phyloP scores from a whole-genome alignment of 2,113 vertebrate species.

The Symphodus melops region DNA sequence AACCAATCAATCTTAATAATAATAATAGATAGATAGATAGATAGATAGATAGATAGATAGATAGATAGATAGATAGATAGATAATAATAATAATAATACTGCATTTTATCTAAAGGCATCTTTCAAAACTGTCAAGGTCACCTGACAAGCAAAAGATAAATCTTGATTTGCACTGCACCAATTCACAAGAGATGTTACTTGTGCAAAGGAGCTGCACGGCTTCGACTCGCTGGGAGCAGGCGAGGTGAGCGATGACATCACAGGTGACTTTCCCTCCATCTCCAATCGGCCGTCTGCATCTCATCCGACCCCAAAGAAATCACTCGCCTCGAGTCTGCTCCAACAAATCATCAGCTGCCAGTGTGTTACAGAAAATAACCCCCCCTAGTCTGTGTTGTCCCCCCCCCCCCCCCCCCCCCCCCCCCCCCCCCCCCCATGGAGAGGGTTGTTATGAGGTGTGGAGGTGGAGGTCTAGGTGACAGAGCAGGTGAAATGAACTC shows the following conservation, averaged over 20 bases:
- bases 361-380: slow-evolving; percentile 28
- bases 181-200: too few relatives aligned
- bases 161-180: too few relatives aligned
- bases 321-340: slow-evolving; percentile 5
- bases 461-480: slow-evolving; percentile 30
- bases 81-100: too few relatives aligned
- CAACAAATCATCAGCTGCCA: slow-evolving; percentile 30
- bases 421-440: slow-evolving; percentile 4
- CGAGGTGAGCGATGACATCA: neutral
- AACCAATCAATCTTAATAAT: too few relatives aligned
- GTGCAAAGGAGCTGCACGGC: too few relatives aligned
- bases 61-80: too few relatives aligned
- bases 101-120: too few relatives aligned
- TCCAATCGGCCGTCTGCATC: neutral
- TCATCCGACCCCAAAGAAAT: neutral
- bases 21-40: too few relatives aligned
- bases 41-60: too few relatives aligned
- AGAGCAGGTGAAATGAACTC: slow-evolving; percentile 37
- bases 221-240: too few relatives aligned
- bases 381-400: neutral
- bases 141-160: too few relatives aligned
- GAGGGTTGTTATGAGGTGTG: slow-evolving; percentile 37
- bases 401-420: neutral
- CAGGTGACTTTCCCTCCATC: slow-evolving; percentile 9
- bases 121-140: too few relatives aligned